Conservation (phyloP, 2,888 invertebrate species). For the Hofmannophila pseudospretella region DNA sequence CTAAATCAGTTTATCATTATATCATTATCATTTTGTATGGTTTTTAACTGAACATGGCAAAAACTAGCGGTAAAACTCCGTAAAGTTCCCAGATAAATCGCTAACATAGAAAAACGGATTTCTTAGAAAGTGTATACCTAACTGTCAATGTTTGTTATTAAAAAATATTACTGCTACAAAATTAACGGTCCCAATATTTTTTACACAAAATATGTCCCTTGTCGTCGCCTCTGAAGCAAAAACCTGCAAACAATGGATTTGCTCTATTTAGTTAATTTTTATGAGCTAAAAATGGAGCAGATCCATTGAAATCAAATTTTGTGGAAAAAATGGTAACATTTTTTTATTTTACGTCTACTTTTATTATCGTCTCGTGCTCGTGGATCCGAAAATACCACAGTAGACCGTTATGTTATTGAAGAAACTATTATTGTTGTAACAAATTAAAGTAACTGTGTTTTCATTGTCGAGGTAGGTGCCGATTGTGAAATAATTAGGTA, state of each 20-base stretch:
- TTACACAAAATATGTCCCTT: conserved; percentile 20
- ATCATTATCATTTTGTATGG: no score
- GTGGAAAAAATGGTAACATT: conserved; percentile 16
- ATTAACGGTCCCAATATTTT: conserved; percentile 49
- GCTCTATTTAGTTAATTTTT: conserved; percentile 61
- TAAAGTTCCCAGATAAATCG: no score
- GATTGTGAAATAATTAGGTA: no score
- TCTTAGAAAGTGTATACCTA: conserved; percentile 3
- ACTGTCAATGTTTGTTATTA: conserved; percentile 15
- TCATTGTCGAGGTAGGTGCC: no score
- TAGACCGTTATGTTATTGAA: conserved; percentile 5
- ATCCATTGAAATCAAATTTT: conserved; percentile 20
- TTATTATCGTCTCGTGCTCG: not conserved
- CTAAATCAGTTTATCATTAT: no score
- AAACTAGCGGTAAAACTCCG: not conserved
- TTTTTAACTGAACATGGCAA: no score
- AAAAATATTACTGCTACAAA: conserved; percentile 45
- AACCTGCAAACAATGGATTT: conserved; percentile 36
- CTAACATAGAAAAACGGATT: conserved; percentile 1
- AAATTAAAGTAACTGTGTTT: no score
- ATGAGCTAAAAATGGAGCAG: conserved; percentile 45
- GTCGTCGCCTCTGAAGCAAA: conserved; percentile 22
- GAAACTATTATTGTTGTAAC: not conserved
- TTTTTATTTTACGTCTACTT: conserved; percentile 15
- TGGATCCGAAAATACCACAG: not conserved